These are phyloP conservation scores for Pachyuromys duprasi DNA, from an alignment of 2,797 vertebrate genomes.

Conservation along the genomic window DNA sequence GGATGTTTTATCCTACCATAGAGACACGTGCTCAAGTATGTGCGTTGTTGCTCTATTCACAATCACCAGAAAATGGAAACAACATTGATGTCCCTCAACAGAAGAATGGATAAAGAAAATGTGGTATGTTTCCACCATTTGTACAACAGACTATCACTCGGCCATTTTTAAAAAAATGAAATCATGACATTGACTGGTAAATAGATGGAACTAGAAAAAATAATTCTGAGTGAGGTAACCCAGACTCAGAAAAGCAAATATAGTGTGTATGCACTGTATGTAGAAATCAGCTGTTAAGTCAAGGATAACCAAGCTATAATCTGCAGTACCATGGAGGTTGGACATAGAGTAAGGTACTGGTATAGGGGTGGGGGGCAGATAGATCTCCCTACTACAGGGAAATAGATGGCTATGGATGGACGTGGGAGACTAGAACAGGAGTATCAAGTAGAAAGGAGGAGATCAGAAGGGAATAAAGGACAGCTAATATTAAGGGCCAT, in stretches of 20 bases:
- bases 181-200: neutral
- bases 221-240: neutral
- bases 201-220: neutral
- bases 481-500: neutral
- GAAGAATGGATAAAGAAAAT: neutral
- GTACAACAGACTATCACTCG: neutral
- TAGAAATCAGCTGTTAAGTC: neutral
- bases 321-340: neutral
- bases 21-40: neutral
- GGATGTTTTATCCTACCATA: neutral
- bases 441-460: neutral
- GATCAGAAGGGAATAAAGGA: neutral
- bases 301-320: neutral
- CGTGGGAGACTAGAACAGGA: neutral
- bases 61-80: neutral
- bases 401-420: neutral
- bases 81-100: neutral
- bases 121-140: neutral
- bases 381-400: neutral
- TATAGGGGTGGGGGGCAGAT: neutral
- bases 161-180: neutral
- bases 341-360: neutral
- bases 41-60: neutral
- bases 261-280: neutral
- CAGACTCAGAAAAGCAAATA: neutral